Evolutionary conservation across 2,797 vertebrate genomes (phyloP).

Genomic region (Myotis daubentonii): DNA sequence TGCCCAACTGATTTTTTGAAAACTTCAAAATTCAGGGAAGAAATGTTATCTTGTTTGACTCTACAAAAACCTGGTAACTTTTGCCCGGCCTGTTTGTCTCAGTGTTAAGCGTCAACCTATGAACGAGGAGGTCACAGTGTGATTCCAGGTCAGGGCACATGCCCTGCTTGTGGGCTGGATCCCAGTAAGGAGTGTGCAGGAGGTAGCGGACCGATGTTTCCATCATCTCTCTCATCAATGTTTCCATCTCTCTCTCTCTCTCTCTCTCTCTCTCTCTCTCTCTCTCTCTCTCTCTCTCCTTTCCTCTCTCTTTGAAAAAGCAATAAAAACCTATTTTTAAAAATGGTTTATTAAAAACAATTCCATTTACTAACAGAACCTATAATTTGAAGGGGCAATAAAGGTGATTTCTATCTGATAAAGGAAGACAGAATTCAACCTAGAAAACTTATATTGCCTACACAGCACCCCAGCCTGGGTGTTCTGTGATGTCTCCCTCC

Average conservation of each 20-base stretch:
- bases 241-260: neutral
- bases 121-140: neutral
- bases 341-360: no score
- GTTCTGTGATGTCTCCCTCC: neutral
- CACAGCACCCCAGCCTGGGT: neutral
- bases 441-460: neutral
- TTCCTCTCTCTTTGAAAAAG: neutral
- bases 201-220: neutral
- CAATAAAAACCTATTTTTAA: neutral
- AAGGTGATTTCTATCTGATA: neutral
- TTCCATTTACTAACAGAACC: neutral
- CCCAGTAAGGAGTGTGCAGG: neutral
- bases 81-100: neutral
- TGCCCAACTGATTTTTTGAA: neutral
- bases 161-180: neutral
- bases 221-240: neutral
- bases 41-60: neutral
- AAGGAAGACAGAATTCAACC: conserved; percentile 8
- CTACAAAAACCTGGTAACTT: neutral
- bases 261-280: no score
- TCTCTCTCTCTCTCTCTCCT: neutral
- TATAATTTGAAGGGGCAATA: neutral
- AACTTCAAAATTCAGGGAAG: neutral
- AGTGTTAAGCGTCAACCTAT: neutral
- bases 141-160: neutral